Evolutionary conservation across 1,140 invertebrate genomes (phyloP), one percentile per base, ranked within the genome.

Genomic region (Drosophila carrolli): DNA sequence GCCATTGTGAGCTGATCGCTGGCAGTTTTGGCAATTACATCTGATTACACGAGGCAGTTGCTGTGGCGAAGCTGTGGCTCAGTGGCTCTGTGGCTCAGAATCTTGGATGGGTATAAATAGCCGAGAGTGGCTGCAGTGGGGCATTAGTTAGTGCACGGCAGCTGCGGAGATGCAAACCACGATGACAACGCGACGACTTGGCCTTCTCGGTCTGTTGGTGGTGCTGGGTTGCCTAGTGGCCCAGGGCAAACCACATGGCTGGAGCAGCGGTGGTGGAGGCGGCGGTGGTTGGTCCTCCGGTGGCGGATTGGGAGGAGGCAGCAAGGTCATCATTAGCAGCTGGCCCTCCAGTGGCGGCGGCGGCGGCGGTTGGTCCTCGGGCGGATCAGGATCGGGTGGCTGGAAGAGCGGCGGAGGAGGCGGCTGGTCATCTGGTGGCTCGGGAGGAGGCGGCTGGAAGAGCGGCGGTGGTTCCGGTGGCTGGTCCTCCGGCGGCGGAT

Each of bases 21-120:
- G 65, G 62, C 63, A 88, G 44, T 83, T 86, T 86, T 79, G 83
- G 83, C 84, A 83, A 88, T 83, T 83, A 86, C 79, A 88, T 58
- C 79, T 86, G 82, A 86, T 86, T 86, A 88, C 68, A 81, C 65
- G 78, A 78, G 59, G 46, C 37, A 66, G 46, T 50, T 43, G 55
- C 38, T 16, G 43, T 40, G 29, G 57, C 65, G 32, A 48, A 61
- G 40, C 51, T 63, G 56, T 57, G 37, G 38, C 56, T 57, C 41
- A 40, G n/a, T 23, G 13, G n/a, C 55, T 44, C 27, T 4, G 44
- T 13, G 16, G 67, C 40, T 61, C 35, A 72, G 67, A 74, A 74
- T 74, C 56, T 72, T 70, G 62, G 65, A 37, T 59, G 46, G 16
- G 84, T 86, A 86, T 86, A 86, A 86, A 86, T 83, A 83, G 75